Conservation (phyloP, 35 echinoderm and acorn worm genomes). For the Stichopus chloronotus region DNA sequence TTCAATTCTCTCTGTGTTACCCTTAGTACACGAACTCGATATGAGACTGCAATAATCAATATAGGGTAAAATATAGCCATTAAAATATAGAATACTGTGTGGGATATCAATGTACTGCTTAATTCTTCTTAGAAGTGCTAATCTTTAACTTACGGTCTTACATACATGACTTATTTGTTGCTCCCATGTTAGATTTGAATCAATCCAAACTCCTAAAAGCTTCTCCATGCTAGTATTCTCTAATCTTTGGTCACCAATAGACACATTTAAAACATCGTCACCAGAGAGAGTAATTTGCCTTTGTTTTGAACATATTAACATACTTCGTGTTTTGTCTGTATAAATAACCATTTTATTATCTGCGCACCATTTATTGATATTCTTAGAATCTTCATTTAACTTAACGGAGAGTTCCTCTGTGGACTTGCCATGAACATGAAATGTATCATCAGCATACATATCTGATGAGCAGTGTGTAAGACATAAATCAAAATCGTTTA, state of each 20-base stretch:
- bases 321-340: neutral
- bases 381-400: conserved; percentile 12
- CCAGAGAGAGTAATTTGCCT: neutral
- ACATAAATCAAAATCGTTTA: conserved; percentile 29
- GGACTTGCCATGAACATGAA: conserved; percentile 8
- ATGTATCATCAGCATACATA: conserved; percentile 28
- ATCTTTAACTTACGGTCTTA: neutral
- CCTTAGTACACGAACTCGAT: neutral
- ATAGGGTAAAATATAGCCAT: neutral
- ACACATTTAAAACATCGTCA: neutral
- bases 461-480: neutral
- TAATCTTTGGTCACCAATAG: neutral
- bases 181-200: neutral
- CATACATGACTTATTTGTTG: neutral
- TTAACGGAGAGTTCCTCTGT: conserved; percentile 10
- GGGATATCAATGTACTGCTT: neutral
- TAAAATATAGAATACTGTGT: neutral
- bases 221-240: neutral
- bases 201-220: neutral
- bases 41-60: neutral
- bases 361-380: conserved; percentile 1
- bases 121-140: neutral
- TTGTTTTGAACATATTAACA: conserved; percentile 31
- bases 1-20: neutral
- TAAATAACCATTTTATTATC: conserved; percentile 40